Conservation (phyloP, 1,140 invertebrate species). For the Agraylea sexmaculata region DNA sequence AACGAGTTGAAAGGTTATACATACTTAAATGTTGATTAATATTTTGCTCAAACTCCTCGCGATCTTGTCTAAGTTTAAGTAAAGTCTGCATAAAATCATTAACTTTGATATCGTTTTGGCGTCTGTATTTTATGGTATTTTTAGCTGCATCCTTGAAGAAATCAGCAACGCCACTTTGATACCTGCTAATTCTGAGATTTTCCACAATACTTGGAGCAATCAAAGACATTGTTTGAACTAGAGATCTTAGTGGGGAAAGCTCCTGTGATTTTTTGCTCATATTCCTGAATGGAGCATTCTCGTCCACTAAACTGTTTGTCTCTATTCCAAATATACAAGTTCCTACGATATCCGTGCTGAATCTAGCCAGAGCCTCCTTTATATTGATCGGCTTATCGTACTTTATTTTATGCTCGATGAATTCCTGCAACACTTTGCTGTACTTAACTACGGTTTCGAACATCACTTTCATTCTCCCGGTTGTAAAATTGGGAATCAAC, state of each 20-base stretch:
- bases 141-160: constrained; percentile 39
- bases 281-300: constrained; percentile 34
- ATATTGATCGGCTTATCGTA: constrained; percentile 17
- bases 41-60: too few species aligned
- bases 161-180: constrained; percentile 19
- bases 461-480: constrained; percentile 45
- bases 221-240: too few species aligned
- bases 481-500: constrained; percentile 44
- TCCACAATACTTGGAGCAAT: constrained; percentile 14
- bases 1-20: too few species aligned
- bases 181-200: constrained; percentile 21
- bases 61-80: constrained; percentile 36
- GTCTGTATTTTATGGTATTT: constrained; percentile 40
- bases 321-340: constrained; percentile 40
- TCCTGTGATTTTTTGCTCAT: constrained; percentile 27
- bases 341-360: constrained; percentile 37
- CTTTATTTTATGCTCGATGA: constrained; percentile 12
- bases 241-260: too few species aligned
- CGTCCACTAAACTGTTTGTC: constrained; percentile 33
- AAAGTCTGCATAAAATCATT: constrained; percentile 43
- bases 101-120: constrained; percentile 33
- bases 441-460: constrained; percentile 35
- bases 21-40: too few species aligned
- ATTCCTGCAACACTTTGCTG: constrained; percentile 27
- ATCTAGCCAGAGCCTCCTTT: constrained; percentile 28